phyloP scores from a whole-genome alignment of 1,140 invertebrate genomes.

The Druon quercuslanigerum region DNA sequence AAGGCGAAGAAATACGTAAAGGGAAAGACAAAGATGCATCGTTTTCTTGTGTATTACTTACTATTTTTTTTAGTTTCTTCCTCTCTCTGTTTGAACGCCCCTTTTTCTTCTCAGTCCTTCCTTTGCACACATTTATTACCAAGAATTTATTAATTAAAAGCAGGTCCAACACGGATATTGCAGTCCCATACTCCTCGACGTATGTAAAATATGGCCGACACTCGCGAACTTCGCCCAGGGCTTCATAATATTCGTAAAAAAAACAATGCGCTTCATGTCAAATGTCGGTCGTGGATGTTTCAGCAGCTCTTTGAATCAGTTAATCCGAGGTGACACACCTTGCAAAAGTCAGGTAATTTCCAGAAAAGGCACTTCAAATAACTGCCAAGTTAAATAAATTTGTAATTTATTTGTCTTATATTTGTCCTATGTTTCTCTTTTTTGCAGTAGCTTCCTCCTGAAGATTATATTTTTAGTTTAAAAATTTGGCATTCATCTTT shows the following conservation, averaged over 20 bases:
- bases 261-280: conserved; percentile 40
- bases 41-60: background rate
- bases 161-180: conserved; percentile 45
- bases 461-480: too few species aligned
- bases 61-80: background rate
- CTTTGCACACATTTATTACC: conserved; percentile 5
- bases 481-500: too few species aligned
- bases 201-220: conserved; percentile 46
- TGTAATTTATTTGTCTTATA: too few species aligned
- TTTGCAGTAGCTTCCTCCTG: too few species aligned
- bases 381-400: too few species aligned
- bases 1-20: conserved; percentile 1
- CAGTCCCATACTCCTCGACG: conserved; percentile 41
- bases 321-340: too few species aligned
- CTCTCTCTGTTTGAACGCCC: background rate
- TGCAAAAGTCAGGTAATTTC: too few species aligned
- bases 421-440: too few species aligned
- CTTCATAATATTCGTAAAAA: conserved; percentile 45
- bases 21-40: background rate
- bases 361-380: too few species aligned
- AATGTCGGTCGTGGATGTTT: conserved; percentile 32
- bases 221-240: conserved; percentile 49
- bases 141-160: conserved; percentile 51
- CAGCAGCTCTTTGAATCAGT: conserved; percentile 45
- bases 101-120: background rate